Evolutionary conservation across 2,888 invertebrate genomes (phyloP), one percentile per base, ranked within the genome.

Genomic region (Plebejus anna): DNA sequence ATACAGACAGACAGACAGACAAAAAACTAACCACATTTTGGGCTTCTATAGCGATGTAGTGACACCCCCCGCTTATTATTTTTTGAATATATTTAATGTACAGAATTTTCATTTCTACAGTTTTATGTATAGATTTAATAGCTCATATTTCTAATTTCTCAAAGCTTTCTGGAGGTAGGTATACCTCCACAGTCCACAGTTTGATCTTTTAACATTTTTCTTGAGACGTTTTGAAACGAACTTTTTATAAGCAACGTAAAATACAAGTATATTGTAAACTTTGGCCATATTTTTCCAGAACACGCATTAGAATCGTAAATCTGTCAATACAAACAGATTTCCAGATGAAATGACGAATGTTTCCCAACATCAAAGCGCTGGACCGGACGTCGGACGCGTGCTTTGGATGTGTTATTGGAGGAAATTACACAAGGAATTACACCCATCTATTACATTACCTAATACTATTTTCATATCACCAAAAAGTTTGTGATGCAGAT

Each of bases 291-390:
- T 81, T 81, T 80, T 80, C 79, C 77, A 79, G 77, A 77, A 78
- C 78, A 77, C 76, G 79, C 79, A 79, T 81, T 82, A 80, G 79
- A 77, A 78, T 81, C 82, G 82, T 83, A 81, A 83, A 83, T 81
- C 83, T 81, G 83, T 83, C 83, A 81, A 83, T 83, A 83, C 81
- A 82, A 78, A 75, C 77, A 77, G 80, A 81, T 80, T 78, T 78
- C 80, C 78, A 77, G 75, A 76, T 73, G 78, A 78, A 73, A 81
- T 83, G 82, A 83, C 81, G 82, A 80, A 82, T 81, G 82, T 79
- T 82, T 81, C 81, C 82, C 75, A 77, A 77, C 81, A 82, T 83
- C 83, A 83, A 83, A 83, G 7, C 28, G 51, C 72, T 79, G 79
- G 76, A 79, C 75, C 79, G 79, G 77, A 79, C 75, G 79, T 75